Percentiles rank a stretch among this genome's conserved stretches.
Evolutionary conservation across 2,888 invertebrate species (phyloP).

Genomic region (Invenusta paracnida): DNA sequence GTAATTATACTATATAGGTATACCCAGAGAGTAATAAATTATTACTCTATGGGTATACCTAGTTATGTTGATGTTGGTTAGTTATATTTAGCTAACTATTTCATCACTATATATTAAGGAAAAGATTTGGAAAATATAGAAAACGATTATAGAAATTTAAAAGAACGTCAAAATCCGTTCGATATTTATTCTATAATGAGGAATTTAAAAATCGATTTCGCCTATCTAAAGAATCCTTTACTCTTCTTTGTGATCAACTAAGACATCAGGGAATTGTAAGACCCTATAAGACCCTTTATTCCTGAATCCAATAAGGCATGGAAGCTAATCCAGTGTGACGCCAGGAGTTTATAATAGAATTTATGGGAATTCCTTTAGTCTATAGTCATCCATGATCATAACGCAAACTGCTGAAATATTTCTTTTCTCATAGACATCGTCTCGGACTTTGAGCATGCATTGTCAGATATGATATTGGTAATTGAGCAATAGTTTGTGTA

Average conservation of each 20-base stretch:
- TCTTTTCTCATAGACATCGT: no score
- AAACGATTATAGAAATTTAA: not conserved
- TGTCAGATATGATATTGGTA: no score
- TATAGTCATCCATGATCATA: no score
- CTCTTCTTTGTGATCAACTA: not conserved
- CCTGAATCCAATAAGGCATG: not conserved
- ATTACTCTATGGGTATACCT: no score
- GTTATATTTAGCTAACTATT: not conserved
- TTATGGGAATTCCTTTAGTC: no score
- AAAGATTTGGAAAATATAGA: conserved; percentile 2
- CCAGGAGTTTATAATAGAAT: no score
- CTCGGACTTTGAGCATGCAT: no score
- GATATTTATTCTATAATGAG: not conserved
- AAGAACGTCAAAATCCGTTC: not conserved
- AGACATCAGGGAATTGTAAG: no score
- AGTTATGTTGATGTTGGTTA: not conserved
- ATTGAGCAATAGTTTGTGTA: no score
- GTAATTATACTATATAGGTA: not conserved
- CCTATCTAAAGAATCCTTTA: not conserved
- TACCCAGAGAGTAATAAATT: no score
- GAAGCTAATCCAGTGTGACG: no score
- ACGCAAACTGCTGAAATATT: no score
- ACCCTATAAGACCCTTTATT: not conserved
- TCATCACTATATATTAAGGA: not conserved
- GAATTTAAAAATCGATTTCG: not conserved